phyloP scores from a whole-genome alignment of 2,113 vertebrate species.

The Callocephalon fimbriatum region DNA sequence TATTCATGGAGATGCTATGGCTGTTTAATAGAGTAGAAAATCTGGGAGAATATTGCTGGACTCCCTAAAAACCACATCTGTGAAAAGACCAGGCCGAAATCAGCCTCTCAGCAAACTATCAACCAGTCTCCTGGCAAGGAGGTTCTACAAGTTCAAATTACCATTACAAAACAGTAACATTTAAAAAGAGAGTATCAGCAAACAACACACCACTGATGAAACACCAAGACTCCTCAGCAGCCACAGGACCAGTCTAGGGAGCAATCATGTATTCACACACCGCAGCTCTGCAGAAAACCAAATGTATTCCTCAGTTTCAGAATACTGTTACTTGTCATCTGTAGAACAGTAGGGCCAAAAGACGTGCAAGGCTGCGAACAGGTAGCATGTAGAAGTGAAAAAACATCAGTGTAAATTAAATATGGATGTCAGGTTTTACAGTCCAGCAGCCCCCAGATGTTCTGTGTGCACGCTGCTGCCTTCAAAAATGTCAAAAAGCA shows the following conservation, averaged over 20 bases:
- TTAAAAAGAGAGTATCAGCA: neutral
- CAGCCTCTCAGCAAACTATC: neutral
- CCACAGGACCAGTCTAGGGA: neutral
- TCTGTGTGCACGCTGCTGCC: neutral
- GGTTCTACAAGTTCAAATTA: neutral
- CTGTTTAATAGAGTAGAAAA: slow-evolving; percentile 32
- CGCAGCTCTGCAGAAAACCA: neutral
- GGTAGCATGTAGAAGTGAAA: neutral
- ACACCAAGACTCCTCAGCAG: neutral
- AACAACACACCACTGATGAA: neutral
- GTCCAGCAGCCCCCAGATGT: slow-evolving; percentile 29
- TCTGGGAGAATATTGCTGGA: neutral
- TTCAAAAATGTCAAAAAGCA: neutral
- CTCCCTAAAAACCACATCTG: neutral
- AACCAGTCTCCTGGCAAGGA: neutral
- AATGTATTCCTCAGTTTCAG: neutral
- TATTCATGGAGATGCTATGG: neutral
- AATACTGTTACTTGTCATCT: neutral
- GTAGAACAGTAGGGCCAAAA: neutral
- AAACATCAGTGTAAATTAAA: neutral
- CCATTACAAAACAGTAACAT: neutral
- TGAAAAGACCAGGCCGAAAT: neutral
- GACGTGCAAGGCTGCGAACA: neutral
- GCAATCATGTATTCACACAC: neutral
- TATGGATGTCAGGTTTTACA: neutral